Conservation (phyloP, 2,113 vertebrate genomes). For the Haliaeetus leucogaster region DNA sequence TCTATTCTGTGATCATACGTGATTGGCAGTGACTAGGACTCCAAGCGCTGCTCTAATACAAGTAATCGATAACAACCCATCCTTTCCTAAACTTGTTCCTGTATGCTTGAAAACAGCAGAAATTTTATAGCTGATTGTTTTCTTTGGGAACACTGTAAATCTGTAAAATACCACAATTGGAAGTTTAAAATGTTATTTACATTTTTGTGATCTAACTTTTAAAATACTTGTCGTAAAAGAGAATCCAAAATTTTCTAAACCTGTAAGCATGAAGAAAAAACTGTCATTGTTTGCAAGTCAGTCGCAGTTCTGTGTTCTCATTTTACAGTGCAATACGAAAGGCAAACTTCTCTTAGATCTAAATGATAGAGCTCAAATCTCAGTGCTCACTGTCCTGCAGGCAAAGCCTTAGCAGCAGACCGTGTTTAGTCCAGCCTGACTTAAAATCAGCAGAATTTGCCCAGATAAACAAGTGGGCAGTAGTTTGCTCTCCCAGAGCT, state of each 20-base stretch:
- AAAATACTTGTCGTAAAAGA: background rate
- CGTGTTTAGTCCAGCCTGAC: background rate
- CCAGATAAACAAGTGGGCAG: constrained; percentile 7
- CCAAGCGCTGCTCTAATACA: background rate
- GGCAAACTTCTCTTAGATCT: constrained; percentile 47
- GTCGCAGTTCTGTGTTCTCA: constrained; percentile 7
- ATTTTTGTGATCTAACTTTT: background rate
- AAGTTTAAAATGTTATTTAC: background rate
- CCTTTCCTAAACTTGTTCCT: background rate
- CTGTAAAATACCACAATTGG: background rate
- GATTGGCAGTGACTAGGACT: background rate
- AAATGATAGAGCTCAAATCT: constrained; percentile 30
- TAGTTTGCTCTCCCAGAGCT: constrained; percentile 11
- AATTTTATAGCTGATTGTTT: background rate
- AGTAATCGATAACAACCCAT: background rate
- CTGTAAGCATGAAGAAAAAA: background rate
- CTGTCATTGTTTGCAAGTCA: background rate
- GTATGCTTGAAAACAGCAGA: background rate
- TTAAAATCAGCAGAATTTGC: constrained; percentile 24
- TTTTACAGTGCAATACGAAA: background rate
- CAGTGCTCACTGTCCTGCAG: background rate
- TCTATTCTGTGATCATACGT: background rate
- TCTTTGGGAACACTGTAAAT: constrained; percentile 8
- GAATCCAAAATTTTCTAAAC: background rate
- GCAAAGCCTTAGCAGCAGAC: background rate